phyloP scores from a whole-genome alignment of 2,888 invertebrate species.

The Cheilosia variabilis region DNA sequence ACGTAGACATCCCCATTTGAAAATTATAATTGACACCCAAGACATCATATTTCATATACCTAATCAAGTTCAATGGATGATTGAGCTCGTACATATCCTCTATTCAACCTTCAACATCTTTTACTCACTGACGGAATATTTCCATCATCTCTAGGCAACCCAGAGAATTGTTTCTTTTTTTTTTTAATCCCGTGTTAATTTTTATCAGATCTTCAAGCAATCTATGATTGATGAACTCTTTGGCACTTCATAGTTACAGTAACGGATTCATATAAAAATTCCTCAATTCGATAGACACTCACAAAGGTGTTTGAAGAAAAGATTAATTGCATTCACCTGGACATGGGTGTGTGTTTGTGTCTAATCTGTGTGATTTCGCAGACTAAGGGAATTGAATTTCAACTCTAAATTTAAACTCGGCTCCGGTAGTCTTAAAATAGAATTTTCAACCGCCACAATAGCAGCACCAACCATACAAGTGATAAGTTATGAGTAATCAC shows the following conservation, averaged over 20 bases:
- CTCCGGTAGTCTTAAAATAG: constrained; percentile 14
- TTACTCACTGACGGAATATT: constrained; percentile 15
- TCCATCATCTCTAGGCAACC: constrained; percentile 5
- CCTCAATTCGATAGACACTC: constrained; percentile 36
- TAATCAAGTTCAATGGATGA: constrained; percentile 1
- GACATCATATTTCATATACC: background rate
- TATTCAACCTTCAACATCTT: constrained; percentile 55
- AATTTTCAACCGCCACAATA: constrained; percentile 1
- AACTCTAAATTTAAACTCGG: constrained; percentile 20
- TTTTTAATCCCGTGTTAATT: constrained; percentile 27
- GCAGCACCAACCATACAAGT: background rate
- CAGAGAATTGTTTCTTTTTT: constrained; percentile 4
- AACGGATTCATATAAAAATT: constrained; percentile 17
- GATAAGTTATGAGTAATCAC: background rate
- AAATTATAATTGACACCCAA: constrained; percentile 20
- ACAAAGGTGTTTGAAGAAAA: constrained; percentile 20
- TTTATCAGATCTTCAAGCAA: constrained; percentile 33
- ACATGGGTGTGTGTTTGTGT: background rate
- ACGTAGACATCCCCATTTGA: background rate
- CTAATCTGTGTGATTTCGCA: background rate
- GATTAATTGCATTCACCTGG: constrained; percentile 30
- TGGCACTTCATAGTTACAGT: constrained; percentile 36
- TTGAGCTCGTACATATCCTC: background rate
- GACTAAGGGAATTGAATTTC: background rate
- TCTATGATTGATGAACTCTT: constrained; percentile 50